phyloP scores from a whole-genome alignment of 2,888 invertebrate genomes.

The Ptilodon capucinus region DNA sequence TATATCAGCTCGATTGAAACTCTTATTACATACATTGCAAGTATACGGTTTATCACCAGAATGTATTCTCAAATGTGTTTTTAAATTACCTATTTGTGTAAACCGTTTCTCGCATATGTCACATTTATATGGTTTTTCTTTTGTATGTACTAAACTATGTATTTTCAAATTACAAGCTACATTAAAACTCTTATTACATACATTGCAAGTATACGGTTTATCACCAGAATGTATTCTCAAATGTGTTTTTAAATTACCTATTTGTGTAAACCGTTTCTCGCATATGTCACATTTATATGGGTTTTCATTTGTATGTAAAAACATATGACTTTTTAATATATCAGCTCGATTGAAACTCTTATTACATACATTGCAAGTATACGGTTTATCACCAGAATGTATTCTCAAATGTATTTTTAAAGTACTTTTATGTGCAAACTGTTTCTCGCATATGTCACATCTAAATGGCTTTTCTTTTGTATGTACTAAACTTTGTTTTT shows the following conservation, averaged over 20 bases:
- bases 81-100: neutral
- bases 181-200: neutral
- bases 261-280: neutral
- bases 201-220: neutral
- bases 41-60: neutral
- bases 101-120: neutral
- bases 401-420: neutral
- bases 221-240: neutral
- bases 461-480: too few relatives aligned
- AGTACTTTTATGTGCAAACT: neutral
- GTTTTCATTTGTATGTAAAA: too few relatives aligned
- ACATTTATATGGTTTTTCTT: neutral
- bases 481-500: too few relatives aligned
- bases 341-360: neutral
- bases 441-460: neutral
- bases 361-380: neutral
- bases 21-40: neutral
- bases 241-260: neutral
- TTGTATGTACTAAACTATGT: too few relatives aligned
- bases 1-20: too few relatives aligned
- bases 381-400: neutral
- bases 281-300: neutral
- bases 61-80: neutral
- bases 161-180: too few relatives aligned
- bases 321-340: too few relatives aligned